Evolutionary conservation across 2,888 invertebrate genomes (phyloP), one percentile per base, ranked within the genome.

Genomic region (Aphidoletes aphidimyza): DNA sequence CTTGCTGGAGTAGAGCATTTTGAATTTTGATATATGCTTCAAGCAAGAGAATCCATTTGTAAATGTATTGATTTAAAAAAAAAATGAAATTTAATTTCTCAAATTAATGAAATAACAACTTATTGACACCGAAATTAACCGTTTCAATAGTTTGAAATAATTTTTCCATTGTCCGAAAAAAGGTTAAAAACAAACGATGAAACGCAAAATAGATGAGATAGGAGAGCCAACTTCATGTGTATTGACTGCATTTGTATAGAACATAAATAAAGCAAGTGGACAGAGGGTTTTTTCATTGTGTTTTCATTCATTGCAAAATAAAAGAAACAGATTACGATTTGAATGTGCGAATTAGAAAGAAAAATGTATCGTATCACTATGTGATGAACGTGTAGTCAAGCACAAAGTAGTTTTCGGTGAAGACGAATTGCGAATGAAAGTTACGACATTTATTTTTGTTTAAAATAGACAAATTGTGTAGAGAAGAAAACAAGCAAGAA

Each of bases 181-280:
- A 54, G 54, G 69, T 69, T 69, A 69, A 69, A 1, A 69, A 9
- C 2, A 69, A 0, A 69, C 69, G 14, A 69, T 69, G 34, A 69
- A n/a, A 69, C 69, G 69, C 69, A 69, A 69, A 69, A 69, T 69
- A 69, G 11, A 69, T 14, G 14, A 14, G 11, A 30, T 30, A 30
- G 19, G 69, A 69, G 34, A 30, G 69, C 69, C 34, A 69, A 69
- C 69, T 69, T 69, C 69, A 69, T 6, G 34, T 5, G 22, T 54
- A 54, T 54, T 69, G 69, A n/a, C 0, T n/a, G 11, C 17, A 30
- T 30, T 54, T 14, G n/a, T 30, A 69, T 2, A 30, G 69, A 69
- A 69, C 69, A 69, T 69, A 69, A 69, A 69, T 69, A 69, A 69
- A 69, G 69, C 30, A 69, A 69, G 69, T 69, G 69, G n/a, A 69